Evolutionary conservation across 2,888 invertebrate species (phyloP).

Genomic region (Onthophagus sagittarius): DNA sequence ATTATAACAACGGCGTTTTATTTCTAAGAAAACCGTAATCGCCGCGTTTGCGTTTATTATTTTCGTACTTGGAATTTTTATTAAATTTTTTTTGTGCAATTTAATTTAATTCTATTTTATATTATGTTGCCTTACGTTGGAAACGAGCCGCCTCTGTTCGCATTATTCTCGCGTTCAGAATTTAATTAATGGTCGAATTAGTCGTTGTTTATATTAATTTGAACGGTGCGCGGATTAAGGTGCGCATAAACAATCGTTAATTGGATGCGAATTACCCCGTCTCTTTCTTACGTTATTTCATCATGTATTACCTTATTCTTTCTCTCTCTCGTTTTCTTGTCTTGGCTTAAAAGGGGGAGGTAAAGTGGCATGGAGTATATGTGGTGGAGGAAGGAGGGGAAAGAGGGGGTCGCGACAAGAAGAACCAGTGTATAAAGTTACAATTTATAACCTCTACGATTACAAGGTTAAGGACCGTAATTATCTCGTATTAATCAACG

Average conservation of each 20-base stretch:
- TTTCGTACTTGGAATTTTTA: neutral
- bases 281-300: neutral
- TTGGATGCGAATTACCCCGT: conserved; percentile 3
- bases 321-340: neutral
- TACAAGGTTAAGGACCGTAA: conserved; percentile 7
- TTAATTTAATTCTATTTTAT: neutral
- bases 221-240: conserved; percentile 4
- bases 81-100: neutral
- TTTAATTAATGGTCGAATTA: conserved; percentile 12
- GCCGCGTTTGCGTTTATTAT: neutral
- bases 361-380: neutral
- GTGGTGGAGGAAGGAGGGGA: neutral
- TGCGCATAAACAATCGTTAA: conserved; percentile 12
- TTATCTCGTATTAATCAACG: conserved; percentile 5
- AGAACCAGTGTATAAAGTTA: conserved; percentile 8
- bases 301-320: neutral
- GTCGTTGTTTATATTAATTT: conserved; percentile 13
- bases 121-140: neutral
- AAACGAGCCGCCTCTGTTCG: neutral
- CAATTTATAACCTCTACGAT: conserved; percentile 8
- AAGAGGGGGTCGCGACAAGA: neutral
- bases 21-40: neutral
- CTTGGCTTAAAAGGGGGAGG: neutral
- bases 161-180: neutral
- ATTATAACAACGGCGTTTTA: neutral